Evolutionary conservation across 2,113 vertebrate species (phyloP).

Genomic region (Antechinus flavipes): DNA sequence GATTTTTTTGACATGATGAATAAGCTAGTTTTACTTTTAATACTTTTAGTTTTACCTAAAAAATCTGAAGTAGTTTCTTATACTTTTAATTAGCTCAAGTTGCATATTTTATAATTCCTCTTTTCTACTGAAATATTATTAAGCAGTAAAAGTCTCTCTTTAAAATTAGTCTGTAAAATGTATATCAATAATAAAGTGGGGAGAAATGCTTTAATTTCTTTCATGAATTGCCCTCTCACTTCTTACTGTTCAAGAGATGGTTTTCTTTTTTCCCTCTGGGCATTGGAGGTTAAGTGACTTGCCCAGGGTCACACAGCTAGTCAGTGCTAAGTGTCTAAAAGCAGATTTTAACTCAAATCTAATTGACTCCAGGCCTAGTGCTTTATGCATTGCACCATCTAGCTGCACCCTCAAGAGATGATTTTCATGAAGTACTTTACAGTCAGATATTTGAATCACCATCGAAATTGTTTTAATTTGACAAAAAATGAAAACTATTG

Average conservation of each 20-base stretch:
- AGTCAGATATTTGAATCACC: background rate
- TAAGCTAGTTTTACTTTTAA: background rate
- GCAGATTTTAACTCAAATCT: too few relatives aligned
- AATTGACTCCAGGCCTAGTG: too few relatives aligned
- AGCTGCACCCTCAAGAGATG: background rate
- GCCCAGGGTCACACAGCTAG: too few relatives aligned
- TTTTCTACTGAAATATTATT: constrained; percentile 41
- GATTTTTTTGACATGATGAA: background rate
- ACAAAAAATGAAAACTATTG: background rate
- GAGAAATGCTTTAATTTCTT: background rate
- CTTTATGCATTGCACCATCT: too few relatives aligned
- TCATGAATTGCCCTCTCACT: background rate
- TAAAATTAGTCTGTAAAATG: constrained; percentile 35
- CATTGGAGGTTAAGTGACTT: too few relatives aligned
- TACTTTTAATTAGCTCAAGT: constrained; percentile 28
- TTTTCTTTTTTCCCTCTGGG: too few relatives aligned
- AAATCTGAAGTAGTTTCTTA: background rate
- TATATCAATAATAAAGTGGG: background rate
- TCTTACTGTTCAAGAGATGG: background rate
- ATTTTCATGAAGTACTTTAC: background rate
- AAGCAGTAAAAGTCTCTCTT: constrained; percentile 7
- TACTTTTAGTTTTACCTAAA: background rate
- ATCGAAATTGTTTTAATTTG: background rate
- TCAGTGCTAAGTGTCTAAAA: too few relatives aligned
- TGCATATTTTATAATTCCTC: constrained; percentile 24